Conservation (phyloP, 1,140 invertebrate species). For the Polyergus mexicanus region DNA sequence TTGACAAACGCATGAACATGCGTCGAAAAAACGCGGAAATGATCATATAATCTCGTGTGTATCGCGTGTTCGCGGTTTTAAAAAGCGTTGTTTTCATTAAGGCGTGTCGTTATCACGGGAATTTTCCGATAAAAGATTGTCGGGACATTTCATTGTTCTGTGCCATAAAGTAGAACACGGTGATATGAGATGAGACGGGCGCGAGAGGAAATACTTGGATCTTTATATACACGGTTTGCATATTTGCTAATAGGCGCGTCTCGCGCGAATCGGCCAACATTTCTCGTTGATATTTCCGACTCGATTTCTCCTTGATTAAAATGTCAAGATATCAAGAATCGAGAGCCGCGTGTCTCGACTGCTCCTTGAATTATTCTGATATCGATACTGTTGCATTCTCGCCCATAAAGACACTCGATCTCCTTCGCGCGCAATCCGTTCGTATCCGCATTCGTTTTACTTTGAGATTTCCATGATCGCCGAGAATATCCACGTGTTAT, state of each 20-base stretch:
- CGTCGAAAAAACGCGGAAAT: neutral
- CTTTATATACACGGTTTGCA: neutral
- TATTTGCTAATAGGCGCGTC: constrained; percentile 20
- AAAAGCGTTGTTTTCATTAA: constrained; percentile 19
- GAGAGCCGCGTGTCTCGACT: neutral
- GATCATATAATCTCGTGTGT: neutral
- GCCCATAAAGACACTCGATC: constrained; percentile 10
- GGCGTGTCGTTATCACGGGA: neutral
- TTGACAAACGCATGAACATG: too few relatives aligned
- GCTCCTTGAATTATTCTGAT: constrained; percentile 1
- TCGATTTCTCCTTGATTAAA: constrained; percentile 35
- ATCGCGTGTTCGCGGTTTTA: neutral
- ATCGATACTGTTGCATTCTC: neutral
- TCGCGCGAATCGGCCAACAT: neutral
- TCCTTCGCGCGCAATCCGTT: neutral
- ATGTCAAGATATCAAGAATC: constrained; percentile 1
- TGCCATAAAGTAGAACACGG: constrained; percentile 1
- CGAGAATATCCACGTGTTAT: neutral
- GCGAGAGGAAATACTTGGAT: neutral
- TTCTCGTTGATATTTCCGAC: neutral
- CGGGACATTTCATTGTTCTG: neutral
- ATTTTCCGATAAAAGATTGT: constrained; percentile 19
- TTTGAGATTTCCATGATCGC: neutral
- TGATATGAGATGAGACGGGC: neutral
- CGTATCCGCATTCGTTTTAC: neutral